These are phyloP conservation scores for Prietella phreatophila DNA, from an alignment of 2,113 vertebrate genomes.

Conservation along the genomic window DNA sequence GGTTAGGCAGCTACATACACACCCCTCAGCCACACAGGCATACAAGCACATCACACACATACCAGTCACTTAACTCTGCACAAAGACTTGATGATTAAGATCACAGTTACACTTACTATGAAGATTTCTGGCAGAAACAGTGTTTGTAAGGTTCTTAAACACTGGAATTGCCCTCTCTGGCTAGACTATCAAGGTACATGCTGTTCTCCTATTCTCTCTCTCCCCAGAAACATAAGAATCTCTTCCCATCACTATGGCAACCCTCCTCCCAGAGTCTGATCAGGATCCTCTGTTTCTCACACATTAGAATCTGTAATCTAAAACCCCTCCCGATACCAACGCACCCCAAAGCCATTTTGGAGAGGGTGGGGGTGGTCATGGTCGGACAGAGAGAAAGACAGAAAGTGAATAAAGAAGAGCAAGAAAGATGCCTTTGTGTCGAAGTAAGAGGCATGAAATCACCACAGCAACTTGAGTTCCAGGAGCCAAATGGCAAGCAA, in stretches of 20 bases:
- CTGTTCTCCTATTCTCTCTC: slow-evolving; percentile 30
- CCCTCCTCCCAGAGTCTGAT: slow-evolving; percentile 46
- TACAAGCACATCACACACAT: background rate
- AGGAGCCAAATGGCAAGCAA: slow-evolving; percentile 36
- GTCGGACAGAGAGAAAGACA: slow-evolving; percentile 21
- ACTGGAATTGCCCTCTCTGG: slow-evolving; percentile 5
- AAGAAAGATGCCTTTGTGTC: slow-evolving; percentile 70
- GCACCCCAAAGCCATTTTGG: background rate
- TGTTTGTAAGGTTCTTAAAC: slow-evolving; percentile 6
- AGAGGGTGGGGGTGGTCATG: background rate
- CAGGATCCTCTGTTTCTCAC: slow-evolving; percentile 48
- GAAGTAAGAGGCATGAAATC: slow-evolving; percentile 68
- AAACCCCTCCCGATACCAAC: background rate
- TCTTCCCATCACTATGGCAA: slow-evolving; percentile 51
- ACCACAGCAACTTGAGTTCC: slow-evolving; percentile 59
- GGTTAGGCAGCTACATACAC: slow-evolving; percentile 41
- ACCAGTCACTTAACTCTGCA: background rate
- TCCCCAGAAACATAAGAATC: slow-evolving; percentile 34
- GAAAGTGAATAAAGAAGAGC: slow-evolving; percentile 40
- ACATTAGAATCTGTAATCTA: slow-evolving; percentile 58
- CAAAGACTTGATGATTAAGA: background rate
- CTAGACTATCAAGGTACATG: slow-evolving; percentile 27
- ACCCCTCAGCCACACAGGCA: slow-evolving; percentile 43
- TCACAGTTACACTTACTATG: background rate
- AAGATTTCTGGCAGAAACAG: background rate